Conservation (phyloP, 2,113 vertebrate genomes). For the Ochotona princeps region DNA sequence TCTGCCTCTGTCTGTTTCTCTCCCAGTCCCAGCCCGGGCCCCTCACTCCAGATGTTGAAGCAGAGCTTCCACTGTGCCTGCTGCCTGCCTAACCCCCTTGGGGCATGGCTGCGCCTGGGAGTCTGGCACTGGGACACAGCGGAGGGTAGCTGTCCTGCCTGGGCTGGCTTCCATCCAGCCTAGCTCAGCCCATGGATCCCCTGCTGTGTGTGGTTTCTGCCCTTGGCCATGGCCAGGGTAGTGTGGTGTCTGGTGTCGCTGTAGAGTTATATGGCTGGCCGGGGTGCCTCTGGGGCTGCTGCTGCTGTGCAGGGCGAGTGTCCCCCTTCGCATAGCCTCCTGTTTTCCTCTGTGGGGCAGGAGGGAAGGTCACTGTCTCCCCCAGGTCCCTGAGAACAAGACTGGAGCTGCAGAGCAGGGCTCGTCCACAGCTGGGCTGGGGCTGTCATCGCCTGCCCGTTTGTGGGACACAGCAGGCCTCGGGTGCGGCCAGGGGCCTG, state of each 20-base stretch:
- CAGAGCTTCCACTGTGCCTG: neutral
- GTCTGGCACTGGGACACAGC: neutral
- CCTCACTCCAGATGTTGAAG: neutral
- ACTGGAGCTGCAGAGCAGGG: neutral
- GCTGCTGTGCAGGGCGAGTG: no score
- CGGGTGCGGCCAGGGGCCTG: rapidly evolving
- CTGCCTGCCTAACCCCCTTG: neutral
- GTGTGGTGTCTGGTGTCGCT: neutral
- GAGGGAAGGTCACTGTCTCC: neutral
- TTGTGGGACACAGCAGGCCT: neutral
- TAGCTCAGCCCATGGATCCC: neutral
- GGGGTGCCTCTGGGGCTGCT: neutral
- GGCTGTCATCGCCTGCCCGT: neutral
- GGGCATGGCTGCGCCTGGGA: neutral
- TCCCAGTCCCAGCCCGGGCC: no score
- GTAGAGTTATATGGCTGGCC: neutral
- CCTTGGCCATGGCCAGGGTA: neutral
- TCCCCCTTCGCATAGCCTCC: neutral
- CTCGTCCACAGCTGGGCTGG: neutral
- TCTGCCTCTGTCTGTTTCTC: neutral
- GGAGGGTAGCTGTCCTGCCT: neutral
- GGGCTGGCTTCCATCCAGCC: neutral
- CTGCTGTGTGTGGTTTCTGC: neutral
- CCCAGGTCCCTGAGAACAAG: neutral
- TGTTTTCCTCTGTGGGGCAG: neutral